Evolutionary conservation across 2,113 vertebrate species (phyloP).

Genomic region (Tragelaphus strepsiceros): DNA sequence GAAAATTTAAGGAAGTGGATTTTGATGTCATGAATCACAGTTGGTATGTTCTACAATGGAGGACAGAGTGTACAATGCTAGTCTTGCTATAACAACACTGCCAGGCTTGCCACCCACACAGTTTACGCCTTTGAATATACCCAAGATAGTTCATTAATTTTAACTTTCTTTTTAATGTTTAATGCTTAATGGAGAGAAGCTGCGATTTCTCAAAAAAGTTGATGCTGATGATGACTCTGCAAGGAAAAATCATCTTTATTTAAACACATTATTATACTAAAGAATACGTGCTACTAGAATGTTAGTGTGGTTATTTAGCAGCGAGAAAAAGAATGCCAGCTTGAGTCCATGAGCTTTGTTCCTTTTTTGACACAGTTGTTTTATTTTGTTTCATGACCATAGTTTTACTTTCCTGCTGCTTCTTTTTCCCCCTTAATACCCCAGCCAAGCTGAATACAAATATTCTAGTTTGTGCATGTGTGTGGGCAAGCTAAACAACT

Average conservation of each 20-base stretch:
- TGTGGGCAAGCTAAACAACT: background rate
- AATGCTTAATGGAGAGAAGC: background rate
- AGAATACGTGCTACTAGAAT: background rate
- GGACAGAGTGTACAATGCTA: background rate
- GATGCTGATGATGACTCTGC: background rate
- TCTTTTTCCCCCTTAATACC: background rate
- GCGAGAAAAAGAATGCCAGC: background rate
- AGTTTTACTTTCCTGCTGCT: background rate
- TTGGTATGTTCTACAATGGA: background rate
- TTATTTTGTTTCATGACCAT: background rate
- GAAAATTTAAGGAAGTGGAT: background rate
- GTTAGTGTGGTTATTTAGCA: background rate
- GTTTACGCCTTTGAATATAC: background rate
- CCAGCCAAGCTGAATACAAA: background rate
- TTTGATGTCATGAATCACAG: background rate
- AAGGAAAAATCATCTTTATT: background rate
- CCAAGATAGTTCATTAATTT: background rate
- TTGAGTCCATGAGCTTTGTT: background rate
- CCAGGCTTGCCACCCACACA: background rate
- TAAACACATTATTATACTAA: background rate
- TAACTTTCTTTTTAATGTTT: background rate
- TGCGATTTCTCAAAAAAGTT: background rate
- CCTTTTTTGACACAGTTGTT: background rate
- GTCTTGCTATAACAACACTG: background rate
- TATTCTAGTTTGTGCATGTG: background rate